A percentile compares a stretch with the other conserved stretches of the same genome.
Conservation (phyloP, 2,113 vertebrate genomes). For the Fulica atra region DNA sequence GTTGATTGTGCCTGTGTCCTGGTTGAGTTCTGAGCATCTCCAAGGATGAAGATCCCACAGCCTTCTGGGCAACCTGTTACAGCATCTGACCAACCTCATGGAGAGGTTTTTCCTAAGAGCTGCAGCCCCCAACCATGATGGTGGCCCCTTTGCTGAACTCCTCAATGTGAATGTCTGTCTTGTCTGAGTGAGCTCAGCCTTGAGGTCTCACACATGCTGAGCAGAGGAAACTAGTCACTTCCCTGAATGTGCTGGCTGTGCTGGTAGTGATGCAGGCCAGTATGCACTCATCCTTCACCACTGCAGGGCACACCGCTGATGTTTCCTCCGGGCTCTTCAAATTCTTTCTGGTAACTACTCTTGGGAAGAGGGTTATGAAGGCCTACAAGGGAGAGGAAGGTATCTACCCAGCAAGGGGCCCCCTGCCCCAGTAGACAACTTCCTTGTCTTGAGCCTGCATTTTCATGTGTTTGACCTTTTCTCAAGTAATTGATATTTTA, state of each 20-base stretch:
- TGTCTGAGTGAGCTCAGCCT: not conserved
- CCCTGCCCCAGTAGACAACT: not conserved
- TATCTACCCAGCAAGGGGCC: not conserved
- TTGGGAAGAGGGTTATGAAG: not conserved
- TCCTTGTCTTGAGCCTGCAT: not conserved
- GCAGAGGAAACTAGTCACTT: not conserved
- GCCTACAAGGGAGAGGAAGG: not conserved
- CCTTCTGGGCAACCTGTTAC: not conserved
- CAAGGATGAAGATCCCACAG: not conserved
- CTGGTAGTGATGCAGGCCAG: accelerated
- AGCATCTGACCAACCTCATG: not conserved
- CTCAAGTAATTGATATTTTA: not conserved
- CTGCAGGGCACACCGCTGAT: accelerated
- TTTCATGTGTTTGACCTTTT: not conserved
- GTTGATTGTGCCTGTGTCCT: not conserved
- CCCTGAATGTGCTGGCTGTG: not conserved
- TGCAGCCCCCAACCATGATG: not conserved
- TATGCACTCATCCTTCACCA: not conserved
- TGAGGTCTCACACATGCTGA: not conserved
- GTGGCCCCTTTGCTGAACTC: not conserved
- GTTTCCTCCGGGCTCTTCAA: not conserved
- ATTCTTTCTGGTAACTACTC: not conserved
- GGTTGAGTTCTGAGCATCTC: not conserved
- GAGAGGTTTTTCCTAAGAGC: not conserved
- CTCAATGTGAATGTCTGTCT: not conserved